Conservation (phyloP, 2,888 invertebrate genomes). For the Melanchra persicariae region DNA sequence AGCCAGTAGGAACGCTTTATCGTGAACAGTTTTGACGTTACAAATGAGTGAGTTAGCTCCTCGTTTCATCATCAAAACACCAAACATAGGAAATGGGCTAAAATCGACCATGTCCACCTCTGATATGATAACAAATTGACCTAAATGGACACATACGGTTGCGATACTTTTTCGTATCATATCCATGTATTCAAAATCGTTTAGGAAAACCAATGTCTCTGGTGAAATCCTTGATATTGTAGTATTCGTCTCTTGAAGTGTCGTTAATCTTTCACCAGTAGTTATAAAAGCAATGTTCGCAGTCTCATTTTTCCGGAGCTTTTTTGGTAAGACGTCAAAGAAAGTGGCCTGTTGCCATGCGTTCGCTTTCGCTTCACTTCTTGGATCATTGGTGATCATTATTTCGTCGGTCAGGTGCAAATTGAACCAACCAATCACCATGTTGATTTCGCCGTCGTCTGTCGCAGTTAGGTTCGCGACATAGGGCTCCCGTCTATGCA, state of each 20-base stretch:
- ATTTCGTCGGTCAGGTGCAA: too few relatives aligned
- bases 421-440: too few relatives aligned
- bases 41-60: conserved; percentile 77
- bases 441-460: too few relatives aligned
- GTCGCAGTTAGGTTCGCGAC: too few relatives aligned
- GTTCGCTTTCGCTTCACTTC: too few relatives aligned
- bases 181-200: conserved; percentile 57
- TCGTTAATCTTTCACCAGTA: conserved; percentile 7
- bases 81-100: conserved; percentile 89
- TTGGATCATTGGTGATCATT: too few relatives aligned
- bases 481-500: too few relatives aligned
- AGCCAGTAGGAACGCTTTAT: conserved; percentile 39
- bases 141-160: conserved; percentile 47
- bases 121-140: conserved; percentile 40
- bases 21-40: conserved; percentile 45
- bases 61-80: conserved; percentile 84
- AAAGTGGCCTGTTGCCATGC: too few relatives aligned
- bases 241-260: conserved; percentile 10
- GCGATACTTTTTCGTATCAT: conserved; percentile 42
- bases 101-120: conserved; percentile 83
- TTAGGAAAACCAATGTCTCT: conserved; percentile 46
- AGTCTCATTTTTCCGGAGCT: too few relatives aligned
- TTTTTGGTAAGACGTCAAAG: too few relatives aligned
- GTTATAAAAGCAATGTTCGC: too few relatives aligned
- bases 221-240: conserved; percentile 48